Evolutionary conservation across 2,113 vertebrate species (phyloP).

Genomic region (Halcyon malimbica): DNA sequence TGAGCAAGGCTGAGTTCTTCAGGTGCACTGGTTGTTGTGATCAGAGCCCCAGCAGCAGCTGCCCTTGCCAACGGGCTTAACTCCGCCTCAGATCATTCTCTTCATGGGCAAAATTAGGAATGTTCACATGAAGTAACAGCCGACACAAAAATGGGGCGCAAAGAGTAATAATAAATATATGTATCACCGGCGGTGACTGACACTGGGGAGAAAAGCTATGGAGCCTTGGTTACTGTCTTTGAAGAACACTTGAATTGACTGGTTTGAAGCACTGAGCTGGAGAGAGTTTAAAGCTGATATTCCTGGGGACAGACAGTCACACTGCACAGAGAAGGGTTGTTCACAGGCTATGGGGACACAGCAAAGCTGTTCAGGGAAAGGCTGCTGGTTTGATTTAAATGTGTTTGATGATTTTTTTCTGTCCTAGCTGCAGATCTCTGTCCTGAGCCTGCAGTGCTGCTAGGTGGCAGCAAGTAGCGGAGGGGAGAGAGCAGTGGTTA

Average conservation of each 20-base stretch:
- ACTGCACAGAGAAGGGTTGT: accelerated
- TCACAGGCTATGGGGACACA: not conserved
- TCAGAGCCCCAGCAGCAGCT: not conserved
- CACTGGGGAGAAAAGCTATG: not conserved
- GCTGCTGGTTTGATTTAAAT: not conserved
- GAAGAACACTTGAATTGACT: not conserved
- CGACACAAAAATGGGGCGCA: not conserved
- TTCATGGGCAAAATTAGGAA: not conserved
- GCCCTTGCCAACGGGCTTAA: not conserved
- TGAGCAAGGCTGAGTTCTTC: not conserved
- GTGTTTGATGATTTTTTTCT: not conserved
- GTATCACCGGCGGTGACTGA: not conserved
- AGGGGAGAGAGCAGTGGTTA: not conserved
- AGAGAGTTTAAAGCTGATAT: not conserved
- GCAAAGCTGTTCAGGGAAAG: not conserved
- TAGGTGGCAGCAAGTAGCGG: accelerated
- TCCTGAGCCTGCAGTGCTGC: not conserved
- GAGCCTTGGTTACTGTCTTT: not conserved
- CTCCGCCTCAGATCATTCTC: not conserved
- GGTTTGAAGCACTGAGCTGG: not conserved
- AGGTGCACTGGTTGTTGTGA: accelerated
- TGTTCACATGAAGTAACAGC: not conserved
- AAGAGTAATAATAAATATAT: not conserved
- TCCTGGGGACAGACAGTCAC: not conserved
- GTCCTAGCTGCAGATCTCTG: not conserved